Evolutionary conservation across 2,888 invertebrate species (phyloP).

Genomic region (Seladonia tumulorum): DNA sequence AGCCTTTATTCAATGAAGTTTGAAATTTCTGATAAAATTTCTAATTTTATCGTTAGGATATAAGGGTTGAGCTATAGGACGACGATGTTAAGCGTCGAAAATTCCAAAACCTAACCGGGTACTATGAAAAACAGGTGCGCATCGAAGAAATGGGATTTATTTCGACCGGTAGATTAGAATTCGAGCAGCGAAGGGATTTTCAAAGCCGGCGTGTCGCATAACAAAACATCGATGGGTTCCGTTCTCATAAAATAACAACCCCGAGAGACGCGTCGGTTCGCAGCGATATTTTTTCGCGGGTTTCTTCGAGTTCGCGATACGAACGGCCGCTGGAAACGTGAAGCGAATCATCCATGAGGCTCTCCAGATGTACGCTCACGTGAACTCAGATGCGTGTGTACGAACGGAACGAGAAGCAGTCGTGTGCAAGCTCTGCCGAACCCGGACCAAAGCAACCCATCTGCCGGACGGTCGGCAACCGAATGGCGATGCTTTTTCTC

Average conservation of each 20-base stretch:
- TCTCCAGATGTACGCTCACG: slow-evolving; percentile 57
- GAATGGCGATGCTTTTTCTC: slow-evolving; percentile 73
- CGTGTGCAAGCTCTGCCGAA: slow-evolving; percentile 56
- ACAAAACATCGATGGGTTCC: slow-evolving; percentile 40
- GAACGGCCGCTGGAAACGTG: slow-evolving; percentile 53
- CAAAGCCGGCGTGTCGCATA: not conserved
- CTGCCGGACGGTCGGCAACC: slow-evolving; percentile 72
- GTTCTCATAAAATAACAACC: slow-evolving; percentile 42
- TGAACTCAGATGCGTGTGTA: slow-evolving; percentile 31
- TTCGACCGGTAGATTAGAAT: not conserved
- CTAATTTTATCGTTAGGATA: too few species aligned
- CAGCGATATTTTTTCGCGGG: slow-evolving; percentile 16
- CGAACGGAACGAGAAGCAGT: slow-evolving; percentile 7
- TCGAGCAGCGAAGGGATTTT: not conserved
- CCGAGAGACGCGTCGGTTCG: slow-evolving; percentile 3
- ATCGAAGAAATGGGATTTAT: too few species aligned
- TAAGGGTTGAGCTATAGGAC: too few species aligned
- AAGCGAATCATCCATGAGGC: slow-evolving; percentile 53
- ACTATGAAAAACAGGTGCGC: too few species aligned
- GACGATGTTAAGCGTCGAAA: too few species aligned
- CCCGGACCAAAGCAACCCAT: slow-evolving; percentile 72
- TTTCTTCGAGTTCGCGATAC: slow-evolving; percentile 36
- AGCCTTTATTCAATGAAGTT: too few species aligned
- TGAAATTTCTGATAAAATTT: too few species aligned
- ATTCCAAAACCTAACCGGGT: too few species aligned